These are phyloP conservation scores for Zaprionus lachaisei DNA, from an alignment of 1,140 invertebrate genomes.

Conservation along the genomic window DNA sequence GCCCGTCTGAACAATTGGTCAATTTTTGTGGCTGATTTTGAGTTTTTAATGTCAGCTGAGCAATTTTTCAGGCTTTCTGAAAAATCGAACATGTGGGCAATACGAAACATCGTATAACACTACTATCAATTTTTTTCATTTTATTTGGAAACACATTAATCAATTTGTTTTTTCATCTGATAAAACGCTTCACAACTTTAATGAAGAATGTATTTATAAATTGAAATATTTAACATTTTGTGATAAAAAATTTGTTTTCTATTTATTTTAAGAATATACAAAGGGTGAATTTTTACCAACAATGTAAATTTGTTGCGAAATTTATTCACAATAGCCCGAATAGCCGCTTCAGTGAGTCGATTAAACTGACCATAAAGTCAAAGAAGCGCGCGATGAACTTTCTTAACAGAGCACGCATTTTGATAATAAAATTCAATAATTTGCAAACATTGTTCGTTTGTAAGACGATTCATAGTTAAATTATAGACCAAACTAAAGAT, in stretches of 20 bases:
- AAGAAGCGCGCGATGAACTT: too few species aligned
- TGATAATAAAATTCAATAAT: too few species aligned
- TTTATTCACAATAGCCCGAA: too few species aligned
- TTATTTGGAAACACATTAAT: neutral
- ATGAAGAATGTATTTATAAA: neutral
- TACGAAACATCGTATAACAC: constrained; percentile 5
- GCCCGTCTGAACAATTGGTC: constrained; percentile 39
- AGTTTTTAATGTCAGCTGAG: constrained; percentile 56
- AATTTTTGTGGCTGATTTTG: constrained; percentile 43
- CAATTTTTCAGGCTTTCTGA: constrained; percentile 32
- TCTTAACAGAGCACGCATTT: too few species aligned
- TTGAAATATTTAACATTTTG: neutral
- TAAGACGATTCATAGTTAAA: too few species aligned
- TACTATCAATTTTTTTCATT: neutral
- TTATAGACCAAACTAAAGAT: too few species aligned
- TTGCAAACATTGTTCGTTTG: too few species aligned
- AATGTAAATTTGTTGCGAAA: too few species aligned
- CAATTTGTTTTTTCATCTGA: neutral
- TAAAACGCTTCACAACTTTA: neutral
- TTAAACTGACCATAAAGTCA: too few species aligned
- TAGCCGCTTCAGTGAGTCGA: too few species aligned
- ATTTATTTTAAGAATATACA: too few species aligned
- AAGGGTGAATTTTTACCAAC: too few species aligned
- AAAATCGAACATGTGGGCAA: constrained; percentile 36
- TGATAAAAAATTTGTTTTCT: neutral